Conservation (phyloP, 2,113 vertebrate genomes). For the Mormoops blainvillei region DNA sequence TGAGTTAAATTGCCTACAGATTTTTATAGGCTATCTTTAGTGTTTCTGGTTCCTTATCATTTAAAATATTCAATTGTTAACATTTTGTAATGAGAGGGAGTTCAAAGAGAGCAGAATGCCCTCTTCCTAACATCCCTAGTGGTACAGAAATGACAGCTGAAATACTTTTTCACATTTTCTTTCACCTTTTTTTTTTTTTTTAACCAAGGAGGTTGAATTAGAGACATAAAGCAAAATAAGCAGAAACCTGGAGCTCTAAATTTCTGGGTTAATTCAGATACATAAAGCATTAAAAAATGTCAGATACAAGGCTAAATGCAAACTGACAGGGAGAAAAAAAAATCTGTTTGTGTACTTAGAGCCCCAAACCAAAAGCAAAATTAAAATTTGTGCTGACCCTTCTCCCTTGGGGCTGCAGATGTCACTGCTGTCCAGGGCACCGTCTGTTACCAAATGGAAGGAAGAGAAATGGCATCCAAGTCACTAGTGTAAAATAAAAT, state of each 20-base stretch:
- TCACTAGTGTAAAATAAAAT: slow-evolving; percentile 51
- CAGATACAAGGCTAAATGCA: slow-evolving; percentile 55
- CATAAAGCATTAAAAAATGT: slow-evolving; percentile 59
- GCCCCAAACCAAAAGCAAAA: slow-evolving; percentile 70
- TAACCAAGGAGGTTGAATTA: slow-evolving; percentile 45
- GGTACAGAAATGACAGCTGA: neutral
- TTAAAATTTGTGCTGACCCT: slow-evolving; percentile 74
- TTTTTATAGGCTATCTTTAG: neutral
- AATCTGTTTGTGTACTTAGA: slow-evolving; percentile 46
- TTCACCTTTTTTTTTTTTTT: neutral
- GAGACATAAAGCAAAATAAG: slow-evolving; percentile 36
- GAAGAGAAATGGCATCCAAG: slow-evolving; percentile 49
- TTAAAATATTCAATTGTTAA: slow-evolving; percentile 45
- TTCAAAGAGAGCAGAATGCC: neutral
- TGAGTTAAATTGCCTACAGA: neutral
- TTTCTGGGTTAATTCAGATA: slow-evolving; percentile 62
- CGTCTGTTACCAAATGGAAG: slow-evolving; percentile 59
- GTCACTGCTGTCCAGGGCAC: slow-evolving; percentile 70
- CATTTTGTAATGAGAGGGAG: neutral
- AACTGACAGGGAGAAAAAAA: slow-evolving; percentile 62
- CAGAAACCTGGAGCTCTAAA: slow-evolving; percentile 45
- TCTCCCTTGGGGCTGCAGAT: slow-evolving; percentile 74
- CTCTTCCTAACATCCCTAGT: neutral
- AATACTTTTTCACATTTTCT: slow-evolving; percentile 29
- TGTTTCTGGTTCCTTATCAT: slow-evolving; percentile 1